phyloP scores from a whole-genome alignment of 2,888 invertebrate species.

The Epistrophe grossulariae region DNA sequence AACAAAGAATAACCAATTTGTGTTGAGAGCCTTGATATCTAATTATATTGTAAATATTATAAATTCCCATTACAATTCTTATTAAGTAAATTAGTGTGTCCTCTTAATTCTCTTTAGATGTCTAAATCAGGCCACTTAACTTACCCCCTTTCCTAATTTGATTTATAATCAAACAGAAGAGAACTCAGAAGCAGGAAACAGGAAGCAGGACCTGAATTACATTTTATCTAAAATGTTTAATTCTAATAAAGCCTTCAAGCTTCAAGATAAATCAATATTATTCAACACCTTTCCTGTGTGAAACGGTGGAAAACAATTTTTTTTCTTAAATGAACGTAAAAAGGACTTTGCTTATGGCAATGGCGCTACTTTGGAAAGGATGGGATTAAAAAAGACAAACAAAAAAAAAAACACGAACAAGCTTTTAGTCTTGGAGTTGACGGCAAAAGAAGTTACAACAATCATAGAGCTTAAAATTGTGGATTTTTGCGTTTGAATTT shows the following conservation, averaged over 20 bases:
- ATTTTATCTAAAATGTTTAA: slow-evolving; percentile 59
- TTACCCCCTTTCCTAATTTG: background rate
- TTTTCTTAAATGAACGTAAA: background rate
- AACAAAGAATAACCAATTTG: slow-evolving; percentile 29
- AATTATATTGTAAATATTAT: slow-evolving; percentile 35
- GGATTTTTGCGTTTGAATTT: slow-evolving; percentile 59
- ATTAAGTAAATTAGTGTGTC: slow-evolving; percentile 4
- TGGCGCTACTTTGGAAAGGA: background rate
- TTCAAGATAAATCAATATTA: slow-evolving; percentile 52
- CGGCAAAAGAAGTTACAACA: background rate
- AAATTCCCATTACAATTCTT: slow-evolving; percentile 19
- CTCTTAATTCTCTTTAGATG: background rate
- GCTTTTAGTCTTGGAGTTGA: slow-evolving; percentile 40
- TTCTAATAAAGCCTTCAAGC: slow-evolving; percentile 49
- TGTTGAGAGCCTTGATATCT: slow-evolving; percentile 13
- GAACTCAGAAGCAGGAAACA: background rate
- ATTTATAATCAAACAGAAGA: slow-evolving; percentile 4
- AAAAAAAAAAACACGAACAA: slow-evolving; percentile 39
- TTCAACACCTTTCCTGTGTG: slow-evolving; percentile 46
- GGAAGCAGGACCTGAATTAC: background rate
- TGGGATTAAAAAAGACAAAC: background rate
- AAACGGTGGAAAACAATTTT: background rate
- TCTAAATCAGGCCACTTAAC: slow-evolving; percentile 21
- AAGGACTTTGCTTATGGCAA: background rate
- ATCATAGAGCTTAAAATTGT: background rate